Evolutionary conservation across 2,113 vertebrate genomes (phyloP).

Genomic region (Ceuthmochares aereus): DNA sequence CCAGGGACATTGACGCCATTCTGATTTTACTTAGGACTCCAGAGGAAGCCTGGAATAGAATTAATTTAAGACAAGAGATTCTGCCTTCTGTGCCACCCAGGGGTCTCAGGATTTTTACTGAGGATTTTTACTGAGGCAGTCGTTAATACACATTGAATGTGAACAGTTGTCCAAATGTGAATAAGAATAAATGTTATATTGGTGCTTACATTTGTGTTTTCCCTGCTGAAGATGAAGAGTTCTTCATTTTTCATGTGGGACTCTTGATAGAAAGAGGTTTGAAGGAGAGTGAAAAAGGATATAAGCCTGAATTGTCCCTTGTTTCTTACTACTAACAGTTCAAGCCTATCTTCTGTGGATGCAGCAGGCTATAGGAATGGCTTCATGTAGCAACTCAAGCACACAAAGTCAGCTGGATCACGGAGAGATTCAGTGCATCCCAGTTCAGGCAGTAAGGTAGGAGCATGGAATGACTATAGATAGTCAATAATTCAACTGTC

Average conservation of each 20-base stretch:
- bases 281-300: not conserved
- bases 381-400: not conserved
- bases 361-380: not conserved
- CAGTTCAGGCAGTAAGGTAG: not conserved
- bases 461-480: not conserved
- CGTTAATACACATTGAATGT: not conserved
- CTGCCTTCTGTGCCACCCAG: not conserved
- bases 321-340: not conserved
- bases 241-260: not conserved
- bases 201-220: not conserved
- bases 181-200: not conserved
- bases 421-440: not conserved
- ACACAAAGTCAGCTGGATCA: not conserved
- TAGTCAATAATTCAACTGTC: not conserved
- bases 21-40: not conserved
- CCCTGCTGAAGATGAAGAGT: not conserved
- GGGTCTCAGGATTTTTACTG: not conserved
- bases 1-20: constrained; percentile 1
- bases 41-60: constrained; percentile 3
- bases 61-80: constrained; percentile 1
- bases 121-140: not conserved
- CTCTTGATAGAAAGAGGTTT: not conserved
- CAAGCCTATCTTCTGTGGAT: not conserved
- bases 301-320: not conserved
- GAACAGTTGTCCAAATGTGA: not conserved